Base-by-base conservation (phyloP, 2,113 vertebrate genomes). In the Tachycineta bicolor region DNA sequence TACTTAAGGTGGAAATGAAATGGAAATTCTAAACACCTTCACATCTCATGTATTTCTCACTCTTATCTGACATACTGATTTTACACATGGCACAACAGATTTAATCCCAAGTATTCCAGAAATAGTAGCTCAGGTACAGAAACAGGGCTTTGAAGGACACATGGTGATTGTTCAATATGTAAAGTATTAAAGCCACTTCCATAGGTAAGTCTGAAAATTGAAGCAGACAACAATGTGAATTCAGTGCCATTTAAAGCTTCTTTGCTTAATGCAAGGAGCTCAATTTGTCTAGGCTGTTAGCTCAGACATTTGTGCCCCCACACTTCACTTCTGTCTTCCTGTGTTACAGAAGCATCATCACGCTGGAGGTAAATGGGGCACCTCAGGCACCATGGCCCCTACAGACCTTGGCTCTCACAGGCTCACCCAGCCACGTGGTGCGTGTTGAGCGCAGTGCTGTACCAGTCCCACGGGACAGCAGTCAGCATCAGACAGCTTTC, bases 351-450 rank as follows among this genome's bases (percentile, higher is more conserved):
- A 11, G 21, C 3, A 31, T 17, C 56, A 31, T 10, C 47, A 29
- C 1, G 5, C 23, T 71, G 62, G 25, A 87, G 65, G 29, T 21
- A 69, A 89, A 43, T 5, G 39, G 56, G 31, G 16, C 17, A 26
- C n/a, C 24, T 20, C 49, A 23, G 24, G 59, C 25, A 67, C 33
- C 4, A 0, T 2, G 3, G 37, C 5, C 37, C 24, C 24, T 31
- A 1, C 16, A 65, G 47, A 46, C 12, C 65, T 25, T n/a, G 65
- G 46, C 31, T 52, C n/a, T 46, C 14, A 28, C 15, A 78, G 50
- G 73, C 15, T 65, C 41, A 37, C 0, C 3, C 41, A 75, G 41
- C 10, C 74, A 44, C 2, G 0, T 2, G 0, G 0, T 33, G 28
- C 2, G 0, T 6, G 17, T 5, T 14, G 34, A 76, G 52, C 34